Conservation (phyloP, 2,113 vertebrate genomes). For the Neotoma lepida region DNA sequence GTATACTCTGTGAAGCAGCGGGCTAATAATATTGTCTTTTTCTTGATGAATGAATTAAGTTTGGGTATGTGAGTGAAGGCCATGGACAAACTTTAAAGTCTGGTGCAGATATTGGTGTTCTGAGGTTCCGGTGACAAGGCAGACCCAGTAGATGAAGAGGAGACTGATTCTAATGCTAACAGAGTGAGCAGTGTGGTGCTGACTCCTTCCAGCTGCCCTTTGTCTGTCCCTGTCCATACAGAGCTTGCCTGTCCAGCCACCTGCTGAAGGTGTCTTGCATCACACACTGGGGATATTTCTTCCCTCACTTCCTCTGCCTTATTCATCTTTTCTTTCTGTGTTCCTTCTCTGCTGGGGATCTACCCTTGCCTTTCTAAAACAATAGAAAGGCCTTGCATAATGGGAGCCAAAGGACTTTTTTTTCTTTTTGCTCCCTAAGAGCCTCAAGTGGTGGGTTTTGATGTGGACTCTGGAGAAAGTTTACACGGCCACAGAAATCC, state of each 20-base stretch:
- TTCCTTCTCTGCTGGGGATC: not conserved
- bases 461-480: not conserved
- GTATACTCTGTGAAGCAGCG: not conserved
- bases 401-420: not conserved
- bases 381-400: not conserved
- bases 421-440: not conserved
- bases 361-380: not conserved
- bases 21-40: not conserved
- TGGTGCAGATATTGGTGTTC: not conserved
- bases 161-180: not conserved
- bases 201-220: not conserved
- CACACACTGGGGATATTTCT: not conserved
- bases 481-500: not conserved
- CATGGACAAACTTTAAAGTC: not conserved
- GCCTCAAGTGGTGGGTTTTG: not conserved
- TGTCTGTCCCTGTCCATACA: fast-evolving
- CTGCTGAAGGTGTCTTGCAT: not conserved
- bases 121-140: not conserved
- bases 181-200: not conserved
- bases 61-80: not conserved
- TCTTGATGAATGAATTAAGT: not conserved
- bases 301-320: not conserved
- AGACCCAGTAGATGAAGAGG: not conserved
- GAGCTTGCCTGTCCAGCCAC: not conserved
- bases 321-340: not conserved